These are phyloP conservation scores for Trematocara unimaculatum DNA, from an alignment of 2,113 vertebrate genomes.

Conservation along the genomic window DNA sequence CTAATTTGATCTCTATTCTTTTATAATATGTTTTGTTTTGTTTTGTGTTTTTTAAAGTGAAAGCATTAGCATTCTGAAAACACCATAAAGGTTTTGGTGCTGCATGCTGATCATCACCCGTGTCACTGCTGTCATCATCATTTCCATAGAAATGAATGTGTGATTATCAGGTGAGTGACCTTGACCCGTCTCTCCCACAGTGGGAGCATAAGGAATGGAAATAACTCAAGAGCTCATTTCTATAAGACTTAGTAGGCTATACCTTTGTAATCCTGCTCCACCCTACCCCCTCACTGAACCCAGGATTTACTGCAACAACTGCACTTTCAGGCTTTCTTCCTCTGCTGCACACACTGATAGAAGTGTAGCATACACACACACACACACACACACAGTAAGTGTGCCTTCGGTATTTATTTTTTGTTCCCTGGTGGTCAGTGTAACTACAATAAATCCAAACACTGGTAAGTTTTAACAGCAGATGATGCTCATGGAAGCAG, in stretches of 20 bases:
- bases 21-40: background rate
- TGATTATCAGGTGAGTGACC: background rate
- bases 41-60: background rate
- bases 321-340: conserved; percentile 22
- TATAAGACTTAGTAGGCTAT: conserved; percentile 27
- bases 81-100: background rate
- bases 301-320: conserved; percentile 39
- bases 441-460: background rate
- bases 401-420: background rate
- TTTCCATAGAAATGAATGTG: background rate
- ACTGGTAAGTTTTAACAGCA: background rate
- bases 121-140: background rate
- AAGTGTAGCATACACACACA: background rate
- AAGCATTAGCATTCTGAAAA: background rate
- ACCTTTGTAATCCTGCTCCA: conserved; percentile 43
- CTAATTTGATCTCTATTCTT: background rate
- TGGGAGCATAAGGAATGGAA: conserved; percentile 21
- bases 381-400: background rate
- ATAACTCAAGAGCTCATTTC: conserved; percentile 27
- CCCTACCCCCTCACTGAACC: conserved; percentile 7
- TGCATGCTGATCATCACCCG: background rate
- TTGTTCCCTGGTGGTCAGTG: background rate
- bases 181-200: background rate
- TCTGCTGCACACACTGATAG: background rate
- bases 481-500: background rate